Conservation (phyloP, 2,888 invertebrate species). For the Diachrysia chrysitis region DNA sequence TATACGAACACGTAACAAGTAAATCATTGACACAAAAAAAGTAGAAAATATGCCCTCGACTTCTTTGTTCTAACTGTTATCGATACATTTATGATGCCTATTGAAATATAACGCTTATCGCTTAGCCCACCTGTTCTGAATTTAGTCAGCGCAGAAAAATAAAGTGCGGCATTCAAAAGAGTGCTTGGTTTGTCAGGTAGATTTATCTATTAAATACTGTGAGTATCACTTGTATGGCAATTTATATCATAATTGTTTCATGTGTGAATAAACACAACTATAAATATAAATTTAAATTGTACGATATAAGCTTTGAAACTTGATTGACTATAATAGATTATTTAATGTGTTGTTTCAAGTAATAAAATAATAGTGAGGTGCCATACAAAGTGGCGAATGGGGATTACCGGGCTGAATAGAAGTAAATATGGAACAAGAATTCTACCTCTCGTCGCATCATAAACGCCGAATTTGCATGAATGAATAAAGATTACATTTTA, state of each 20-base stretch:
- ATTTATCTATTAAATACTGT: constrained; percentile 14
- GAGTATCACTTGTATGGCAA: not conserved
- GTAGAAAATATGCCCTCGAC: constrained; percentile 30
- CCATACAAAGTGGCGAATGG: too few relatives aligned
- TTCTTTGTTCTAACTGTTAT: constrained; percentile 50
- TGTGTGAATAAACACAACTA: not conserved
- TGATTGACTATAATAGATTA: too few relatives aligned
- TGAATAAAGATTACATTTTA: too few relatives aligned
- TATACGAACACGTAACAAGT: constrained; percentile 36
- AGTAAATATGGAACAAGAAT: too few relatives aligned
- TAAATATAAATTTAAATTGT: not conserved
- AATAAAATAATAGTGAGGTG: too few relatives aligned
- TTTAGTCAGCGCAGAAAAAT: constrained; percentile 41
- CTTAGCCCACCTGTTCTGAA: constrained; percentile 57
- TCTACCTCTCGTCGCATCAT: too few relatives aligned
- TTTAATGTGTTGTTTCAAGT: too few relatives aligned
- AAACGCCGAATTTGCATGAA: too few relatives aligned
- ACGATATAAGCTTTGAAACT: not conserved
- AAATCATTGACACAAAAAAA: constrained; percentile 30
- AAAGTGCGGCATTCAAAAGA: constrained; percentile 8
- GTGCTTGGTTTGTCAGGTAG: constrained; percentile 4
- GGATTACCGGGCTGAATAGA: too few relatives aligned
- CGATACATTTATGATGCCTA: constrained; percentile 45
- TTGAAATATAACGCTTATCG: constrained; percentile 52
- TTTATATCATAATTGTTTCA: not conserved